These are phyloP conservation scores for Caenorhabditis panamensis DNA, from an alignment of 2,888 invertebrate genomes.

Conservation along the genomic window DNA sequence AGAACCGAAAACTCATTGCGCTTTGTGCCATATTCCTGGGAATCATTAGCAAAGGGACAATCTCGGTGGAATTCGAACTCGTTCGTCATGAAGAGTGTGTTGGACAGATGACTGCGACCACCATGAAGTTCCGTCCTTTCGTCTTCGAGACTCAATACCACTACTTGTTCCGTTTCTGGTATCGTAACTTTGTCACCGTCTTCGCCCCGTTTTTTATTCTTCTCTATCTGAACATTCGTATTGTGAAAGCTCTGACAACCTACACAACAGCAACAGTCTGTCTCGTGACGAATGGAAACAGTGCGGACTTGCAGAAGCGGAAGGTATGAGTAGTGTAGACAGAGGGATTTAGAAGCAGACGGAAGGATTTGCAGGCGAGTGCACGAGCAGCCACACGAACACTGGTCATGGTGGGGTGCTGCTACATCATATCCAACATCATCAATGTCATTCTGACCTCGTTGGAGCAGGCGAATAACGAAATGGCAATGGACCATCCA, in stretches of 20 bases:
- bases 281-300: slow-evolving; percentile 45
- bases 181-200: slow-evolving; percentile 79
- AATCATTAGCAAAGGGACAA: slow-evolving; percentile 75
- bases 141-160: slow-evolving; percentile 77
- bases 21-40: slow-evolving; percentile 73
- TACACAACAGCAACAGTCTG: slow-evolving; percentile 56
- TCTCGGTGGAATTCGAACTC: slow-evolving; percentile 77
- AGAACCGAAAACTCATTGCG: slow-evolving; percentile 62
- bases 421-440: slow-evolving; percentile 78
- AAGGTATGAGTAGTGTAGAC: slow-evolving; percentile 40
- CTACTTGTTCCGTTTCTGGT: slow-evolving; percentile 74
- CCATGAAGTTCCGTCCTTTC: slow-evolving; percentile 70
- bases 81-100: slow-evolving; percentile 66
- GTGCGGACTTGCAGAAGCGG: slow-evolving; percentile 50
- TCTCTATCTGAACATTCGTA: slow-evolving; percentile 74
- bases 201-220: slow-evolving; percentile 80
- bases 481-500: slow-evolving; percentile 52
- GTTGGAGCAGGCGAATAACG: slow-evolving; percentile 78
- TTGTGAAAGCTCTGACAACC: slow-evolving; percentile 68
- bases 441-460: slow-evolving; percentile 77
- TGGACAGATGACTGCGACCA: slow-evolving; percentile 73
- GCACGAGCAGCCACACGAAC: slow-evolving; percentile 78
- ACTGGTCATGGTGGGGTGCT: slow-evolving; percentile 78
- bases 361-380: slow-evolving; percentile 59
- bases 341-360: not conserved